These are phyloP conservation scores for Ctenosaura bakeri DNA, from an alignment of 2,797 vertebrate species.

Conservation along the genomic window DNA sequence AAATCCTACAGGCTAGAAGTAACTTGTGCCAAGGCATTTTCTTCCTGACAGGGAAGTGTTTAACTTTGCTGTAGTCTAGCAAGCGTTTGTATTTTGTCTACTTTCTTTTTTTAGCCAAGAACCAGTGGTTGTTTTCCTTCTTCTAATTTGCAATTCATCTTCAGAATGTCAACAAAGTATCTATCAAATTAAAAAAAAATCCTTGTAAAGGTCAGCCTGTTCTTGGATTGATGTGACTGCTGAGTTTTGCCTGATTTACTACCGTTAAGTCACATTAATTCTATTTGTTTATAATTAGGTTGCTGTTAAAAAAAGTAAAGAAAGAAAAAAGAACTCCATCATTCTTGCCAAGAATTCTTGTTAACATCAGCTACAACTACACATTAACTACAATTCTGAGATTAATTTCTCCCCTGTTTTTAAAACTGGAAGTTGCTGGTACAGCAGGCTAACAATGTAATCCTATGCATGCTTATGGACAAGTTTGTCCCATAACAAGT, in stretches of 20 bases:
- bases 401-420: background rate
- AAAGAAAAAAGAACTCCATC: conserved; percentile 39
- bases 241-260: conserved; percentile 54
- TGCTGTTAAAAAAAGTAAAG: conserved; percentile 35
- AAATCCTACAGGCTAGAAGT: background rate
- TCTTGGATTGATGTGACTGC: conserved; percentile 53
- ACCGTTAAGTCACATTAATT: conserved; percentile 64
- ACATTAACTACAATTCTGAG: background rate
- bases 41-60: background rate
- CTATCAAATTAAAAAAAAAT: conserved; percentile 24
- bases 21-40: background rate
- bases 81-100: conserved; percentile 30
- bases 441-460: background rate
- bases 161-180: conserved; percentile 46
- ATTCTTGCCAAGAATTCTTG: conserved; percentile 51
- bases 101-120: conserved; percentile 20
- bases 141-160: conserved; percentile 39
- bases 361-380: conserved; percentile 29
- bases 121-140: conserved; percentile 11
- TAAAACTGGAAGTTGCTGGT: background rate
- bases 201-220: conserved; percentile 56
- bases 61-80: background rate
- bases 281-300: conserved; percentile 68
- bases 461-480: background rate
- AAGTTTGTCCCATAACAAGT: background rate